These are phyloP conservation scores for Ascidia mentula DNA, from an alignment of 23 tunicate genomes.

Conservation along the genomic window DNA sequence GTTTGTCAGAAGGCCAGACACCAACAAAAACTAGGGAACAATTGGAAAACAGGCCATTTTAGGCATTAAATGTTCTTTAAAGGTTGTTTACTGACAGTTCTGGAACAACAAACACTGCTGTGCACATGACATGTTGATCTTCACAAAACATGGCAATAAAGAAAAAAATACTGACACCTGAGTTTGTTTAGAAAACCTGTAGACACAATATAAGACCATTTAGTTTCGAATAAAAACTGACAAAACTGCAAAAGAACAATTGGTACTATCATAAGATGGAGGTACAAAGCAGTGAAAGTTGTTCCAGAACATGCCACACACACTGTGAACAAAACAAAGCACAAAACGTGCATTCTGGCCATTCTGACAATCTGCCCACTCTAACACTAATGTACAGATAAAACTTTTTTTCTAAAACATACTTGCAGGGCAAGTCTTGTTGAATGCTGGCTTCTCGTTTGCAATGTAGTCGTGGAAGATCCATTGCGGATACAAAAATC, in stretches of 20 bases:
- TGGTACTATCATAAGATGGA: too few relatives aligned
- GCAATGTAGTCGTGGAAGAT: not conserved
- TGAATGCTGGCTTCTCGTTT: not conserved
- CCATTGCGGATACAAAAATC: not conserved
- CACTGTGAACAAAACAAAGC: not conserved
- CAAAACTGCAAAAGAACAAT: too few relatives aligned
- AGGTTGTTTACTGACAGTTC: not conserved
- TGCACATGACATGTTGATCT: not conserved
- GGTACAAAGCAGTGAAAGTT: constrained; percentile 15
- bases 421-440: not conserved
- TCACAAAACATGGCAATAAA: not conserved
- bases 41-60: not conserved
- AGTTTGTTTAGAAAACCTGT: not conserved
- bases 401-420: too few relatives aligned
- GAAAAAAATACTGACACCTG: not conserved
- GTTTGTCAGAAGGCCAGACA: constrained; percentile 24
- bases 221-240: too few relatives aligned
- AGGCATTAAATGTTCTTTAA: not conserved
- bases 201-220: not conserved
- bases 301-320: constrained; percentile 16
- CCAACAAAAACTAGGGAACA: not conserved
- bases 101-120: constrained; percentile 59
- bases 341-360: not conserved
- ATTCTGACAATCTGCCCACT: not conserved
- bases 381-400: too few relatives aligned